A percentile compares a stretch with the other conserved stretches of the same genome.
Conservation (phyloP, 2,113 vertebrate species). For the Rhagologus leucostigma region DNA sequence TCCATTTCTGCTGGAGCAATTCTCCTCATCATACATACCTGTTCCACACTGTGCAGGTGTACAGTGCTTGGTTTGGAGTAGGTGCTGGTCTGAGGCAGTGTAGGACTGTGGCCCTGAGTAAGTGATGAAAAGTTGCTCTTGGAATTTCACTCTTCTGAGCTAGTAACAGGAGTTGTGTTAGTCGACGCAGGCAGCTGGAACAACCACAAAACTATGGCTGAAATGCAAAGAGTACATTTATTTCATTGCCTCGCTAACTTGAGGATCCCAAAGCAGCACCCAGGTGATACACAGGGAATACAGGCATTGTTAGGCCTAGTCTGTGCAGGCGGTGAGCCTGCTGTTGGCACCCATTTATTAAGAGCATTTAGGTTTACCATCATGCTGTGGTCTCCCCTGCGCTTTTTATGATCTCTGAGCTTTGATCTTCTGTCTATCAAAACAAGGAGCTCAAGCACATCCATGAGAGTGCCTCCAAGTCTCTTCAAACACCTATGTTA, state of each 20-base stretch:
- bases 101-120: neutral
- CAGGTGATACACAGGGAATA: neutral
- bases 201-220: neutral
- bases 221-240: neutral
- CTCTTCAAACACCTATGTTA: neutral
- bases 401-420: neutral
- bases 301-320: neutral
- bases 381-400: neutral
- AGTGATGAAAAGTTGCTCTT: neutral
- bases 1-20: neutral
- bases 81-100: accelerated
- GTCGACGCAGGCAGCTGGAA: neutral
- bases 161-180: neutral
- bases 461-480: neutral
- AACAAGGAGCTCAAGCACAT: neutral
- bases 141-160: neutral
- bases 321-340: neutral
- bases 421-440: neutral
- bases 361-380: neutral
- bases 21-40: neutral
- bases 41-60: neutral
- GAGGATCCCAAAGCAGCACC: neutral
- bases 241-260: neutral
- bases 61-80: neutral
- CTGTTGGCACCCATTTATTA: neutral